Evolutionary conservation across 2,888 invertebrate genomes (phyloP), one percentile per base, ranked within the genome.

Genomic region (Amphimallon solstitiale): DNA sequence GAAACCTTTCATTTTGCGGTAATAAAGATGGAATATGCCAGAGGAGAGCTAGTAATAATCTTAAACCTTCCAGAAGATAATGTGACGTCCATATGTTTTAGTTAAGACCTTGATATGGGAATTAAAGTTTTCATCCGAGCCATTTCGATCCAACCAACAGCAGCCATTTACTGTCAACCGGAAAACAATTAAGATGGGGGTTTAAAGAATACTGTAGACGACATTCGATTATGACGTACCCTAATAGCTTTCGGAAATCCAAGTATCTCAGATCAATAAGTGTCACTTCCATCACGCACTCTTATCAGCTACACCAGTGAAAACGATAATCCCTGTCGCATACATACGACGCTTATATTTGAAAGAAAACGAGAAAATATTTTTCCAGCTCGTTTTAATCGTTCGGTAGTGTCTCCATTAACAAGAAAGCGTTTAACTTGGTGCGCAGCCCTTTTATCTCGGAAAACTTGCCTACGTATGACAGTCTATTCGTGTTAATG

Each of bases 201-300:
- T 12, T 15, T 34, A 19, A 43, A 23, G 15, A 43, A 59, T 21
- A 29, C 15, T 3, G 17, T 10, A 12, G 48, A 48, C 15, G 60
- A 46, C 23, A 15, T 21, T 14, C 29, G 46, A 23, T 19, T 14
- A 34, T 23, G 46, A 48, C 35, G 49, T 62, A 15, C 12, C 37
- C 14, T 15, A 29, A 54, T 37, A 29, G 2, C 49, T 23, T 49
- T 43, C 12, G 38, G 38, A 51, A 38, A 63, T 51, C 48, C 40
- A 51, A 38, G 10, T 51, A 51, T 48, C 34, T 7, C 12, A 49
- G 23, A 63, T 63, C 51, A 63, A 63, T 63, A 63, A 35, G 37
- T 63, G 62, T 63, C 62, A 63, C 37, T 49, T 17, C n/a, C 62
- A 51, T 35, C 17, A 12, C 17, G 35, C 60, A 21, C 49, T 14